These are phyloP conservation scores for Dendroctonus valens DNA, from an alignment of 1,140 invertebrate species.

Conservation along the genomic window DNA sequence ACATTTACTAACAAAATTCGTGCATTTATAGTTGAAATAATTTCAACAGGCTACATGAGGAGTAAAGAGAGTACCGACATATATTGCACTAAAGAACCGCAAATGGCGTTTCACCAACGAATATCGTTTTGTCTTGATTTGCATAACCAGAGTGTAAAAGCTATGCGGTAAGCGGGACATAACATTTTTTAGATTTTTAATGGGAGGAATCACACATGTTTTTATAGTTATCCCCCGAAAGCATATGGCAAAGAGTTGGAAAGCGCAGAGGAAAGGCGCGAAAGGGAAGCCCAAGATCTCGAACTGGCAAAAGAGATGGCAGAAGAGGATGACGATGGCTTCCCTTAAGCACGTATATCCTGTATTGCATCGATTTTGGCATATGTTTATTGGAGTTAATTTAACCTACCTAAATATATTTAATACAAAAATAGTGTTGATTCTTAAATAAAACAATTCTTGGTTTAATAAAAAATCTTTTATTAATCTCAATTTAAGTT, in stretches of 20 bases:
- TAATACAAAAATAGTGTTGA: neutral
- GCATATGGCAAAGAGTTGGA: slow-evolving; percentile 98
- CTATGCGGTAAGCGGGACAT: slow-evolving; percentile 64
- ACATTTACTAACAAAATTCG: neutral
- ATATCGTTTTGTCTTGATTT: slow-evolving; percentile 97
- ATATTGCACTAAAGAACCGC: slow-evolving; percentile 95
- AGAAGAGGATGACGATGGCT: slow-evolving; percentile 96
- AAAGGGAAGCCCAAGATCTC: slow-evolving; percentile 95
- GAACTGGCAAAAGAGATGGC: slow-evolving; percentile 99
- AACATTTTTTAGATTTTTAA: slow-evolving; percentile 33
- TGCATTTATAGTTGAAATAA: neutral
- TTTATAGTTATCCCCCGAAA: slow-evolving; percentile 88
- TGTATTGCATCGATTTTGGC: neutral
- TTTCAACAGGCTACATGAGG: slow-evolving; percentile 73
- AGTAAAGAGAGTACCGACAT: slow-evolving; percentile 97
- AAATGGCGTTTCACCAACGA: slow-evolving; percentile 95
- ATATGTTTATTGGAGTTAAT: neutral
- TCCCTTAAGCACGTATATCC: no score
- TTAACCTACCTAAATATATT: slow-evolving; percentile 5
- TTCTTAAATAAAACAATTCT: slow-evolving; percentile 20
- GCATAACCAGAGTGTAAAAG: slow-evolving; percentile 97
- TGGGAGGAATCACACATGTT: neutral
- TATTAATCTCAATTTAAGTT: slow-evolving; percentile 44
- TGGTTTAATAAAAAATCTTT: slow-evolving; percentile 43
- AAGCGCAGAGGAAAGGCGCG: slow-evolving; percentile 93